Conservation (phyloP, 2,888 invertebrate genomes). For the Helicoverpa assulta region DNA sequence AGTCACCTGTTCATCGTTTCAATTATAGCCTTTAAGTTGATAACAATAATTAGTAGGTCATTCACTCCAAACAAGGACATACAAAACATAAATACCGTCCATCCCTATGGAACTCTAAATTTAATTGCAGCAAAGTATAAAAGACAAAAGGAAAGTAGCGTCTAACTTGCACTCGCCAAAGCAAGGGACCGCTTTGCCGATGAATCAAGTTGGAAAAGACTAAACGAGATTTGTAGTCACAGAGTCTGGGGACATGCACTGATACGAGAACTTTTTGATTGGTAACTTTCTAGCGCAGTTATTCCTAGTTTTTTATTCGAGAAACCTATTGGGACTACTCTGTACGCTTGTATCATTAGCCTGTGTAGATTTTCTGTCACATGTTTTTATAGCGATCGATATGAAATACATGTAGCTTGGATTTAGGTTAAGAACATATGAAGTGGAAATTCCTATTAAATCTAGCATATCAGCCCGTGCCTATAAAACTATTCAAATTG, state of each 20-base stretch:
- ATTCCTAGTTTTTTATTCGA: slow-evolving; percentile 5
- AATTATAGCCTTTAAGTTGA: background rate
- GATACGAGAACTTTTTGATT: slow-evolving; percentile 53
- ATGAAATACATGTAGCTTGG: no score
- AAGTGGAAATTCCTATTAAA: no score
- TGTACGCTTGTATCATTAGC: background rate
- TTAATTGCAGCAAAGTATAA: slow-evolving; percentile 37
- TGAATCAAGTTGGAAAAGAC: slow-evolving; percentile 48
- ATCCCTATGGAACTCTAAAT: slow-evolving; percentile 28
- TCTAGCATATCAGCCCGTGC: no score
- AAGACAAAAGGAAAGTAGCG: slow-evolving; percentile 41
- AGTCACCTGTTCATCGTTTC: background rate
- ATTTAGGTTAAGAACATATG: no score
- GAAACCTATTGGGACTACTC: background rate
- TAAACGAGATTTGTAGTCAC: slow-evolving; percentile 53
- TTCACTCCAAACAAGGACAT: background rate
- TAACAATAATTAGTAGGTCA: background rate
- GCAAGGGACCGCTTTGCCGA: slow-evolving; percentile 45
- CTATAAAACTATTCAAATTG: background rate
- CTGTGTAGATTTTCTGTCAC: background rate
- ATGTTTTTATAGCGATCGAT: background rate
- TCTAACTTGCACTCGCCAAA: slow-evolving; percentile 40
- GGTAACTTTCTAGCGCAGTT: slow-evolving; percentile 31
- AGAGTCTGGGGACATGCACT: slow-evolving; percentile 38
- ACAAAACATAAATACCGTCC: background rate